These are phyloP conservation scores for Apeira syringaria DNA, from an alignment of 2,888 invertebrate genomes.

Conservation along the genomic window DNA sequence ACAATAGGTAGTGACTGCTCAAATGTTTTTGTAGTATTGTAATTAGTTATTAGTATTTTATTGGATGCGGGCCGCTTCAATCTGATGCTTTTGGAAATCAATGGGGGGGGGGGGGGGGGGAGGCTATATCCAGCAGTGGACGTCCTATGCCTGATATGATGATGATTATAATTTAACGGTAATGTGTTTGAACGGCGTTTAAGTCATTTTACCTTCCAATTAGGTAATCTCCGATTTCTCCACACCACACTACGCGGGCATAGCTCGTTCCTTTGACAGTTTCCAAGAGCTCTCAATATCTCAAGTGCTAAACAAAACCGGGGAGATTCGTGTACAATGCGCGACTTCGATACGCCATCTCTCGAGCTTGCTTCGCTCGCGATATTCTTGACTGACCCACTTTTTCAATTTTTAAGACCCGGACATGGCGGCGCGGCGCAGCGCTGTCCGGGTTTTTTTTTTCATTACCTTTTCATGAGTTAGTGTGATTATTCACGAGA, in stretches of 20 bases:
- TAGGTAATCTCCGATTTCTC: conserved; percentile 13
- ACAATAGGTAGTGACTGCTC: no score
- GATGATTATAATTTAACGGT: no score
- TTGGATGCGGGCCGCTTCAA: no score
- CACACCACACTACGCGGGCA: background rate
- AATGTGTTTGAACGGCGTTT: no score
- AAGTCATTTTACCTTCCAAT: conserved; percentile 7
- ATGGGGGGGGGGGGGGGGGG: no score
- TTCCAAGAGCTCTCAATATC: conserved; percentile 36
- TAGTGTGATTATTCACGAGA: conserved; percentile 11
- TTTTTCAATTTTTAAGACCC: conserved; percentile 34
- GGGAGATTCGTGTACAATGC: conserved; percentile 42
- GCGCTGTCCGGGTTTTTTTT: conserved; percentile 21
- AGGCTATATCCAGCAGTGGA: no score
- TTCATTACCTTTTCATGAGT: conserved; percentile 22
- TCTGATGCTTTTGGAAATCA: no score
- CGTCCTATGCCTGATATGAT: no score
- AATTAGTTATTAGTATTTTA: no score
- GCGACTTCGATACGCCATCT: conserved; percentile 42
- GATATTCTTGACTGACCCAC: conserved; percentile 62
- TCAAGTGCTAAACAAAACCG: conserved; percentile 67
- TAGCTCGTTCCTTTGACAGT: conserved; percentile 49
- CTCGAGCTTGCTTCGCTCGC: conserved; percentile 52
- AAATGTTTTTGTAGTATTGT: no score
- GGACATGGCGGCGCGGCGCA: conserved; percentile 19